Percentiles rank a stretch among this genome's conserved stretches.
These are phyloP conservation scores for Bibio marci DNA, from an alignment of 2,888 invertebrate species.

Conservation along the genomic window DNA sequence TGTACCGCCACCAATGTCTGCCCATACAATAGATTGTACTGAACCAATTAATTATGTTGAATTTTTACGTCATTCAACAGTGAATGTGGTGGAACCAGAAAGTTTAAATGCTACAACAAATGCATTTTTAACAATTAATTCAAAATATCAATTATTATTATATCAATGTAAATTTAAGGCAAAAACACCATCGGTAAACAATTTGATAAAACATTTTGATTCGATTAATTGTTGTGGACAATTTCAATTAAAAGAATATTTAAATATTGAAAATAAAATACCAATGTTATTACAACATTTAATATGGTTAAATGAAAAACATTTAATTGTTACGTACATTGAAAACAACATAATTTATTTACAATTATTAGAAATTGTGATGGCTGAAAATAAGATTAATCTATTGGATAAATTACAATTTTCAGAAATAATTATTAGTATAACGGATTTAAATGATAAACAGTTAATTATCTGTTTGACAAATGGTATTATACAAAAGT, in stretches of 20 bases:
- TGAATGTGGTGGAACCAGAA: too few relatives aligned
- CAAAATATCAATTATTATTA: slow-evolving; percentile 4
- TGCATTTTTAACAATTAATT: slow-evolving; percentile 14
- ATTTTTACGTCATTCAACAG: slow-evolving; percentile 34
- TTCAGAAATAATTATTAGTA: too few relatives aligned
- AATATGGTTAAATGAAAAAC: slow-evolving; percentile 1
- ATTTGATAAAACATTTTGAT: too few relatives aligned
- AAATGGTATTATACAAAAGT: not conserved
- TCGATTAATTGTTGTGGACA: too few relatives aligned
- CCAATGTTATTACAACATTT: not conserved
- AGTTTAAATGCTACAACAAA: slow-evolving; percentile 5
- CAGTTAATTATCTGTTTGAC: too few relatives aligned
- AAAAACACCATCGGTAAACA: too few relatives aligned
- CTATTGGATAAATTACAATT: too few relatives aligned
- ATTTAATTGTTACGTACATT: not conserved
- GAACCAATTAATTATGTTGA: slow-evolving; percentile 38
- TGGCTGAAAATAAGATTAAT: too few relatives aligned
- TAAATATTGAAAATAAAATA: too few relatives aligned
- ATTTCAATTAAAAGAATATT: too few relatives aligned
- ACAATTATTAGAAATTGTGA: not conserved
- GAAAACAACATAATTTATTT: not conserved
- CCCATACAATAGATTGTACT: slow-evolving; percentile 36
- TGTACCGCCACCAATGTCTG: slow-evolving; percentile 73
- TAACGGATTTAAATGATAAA: not conserved
- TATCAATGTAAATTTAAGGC: too few relatives aligned